Evolutionary conservation across 1,140 invertebrate species (phyloP).

Genomic region (Bombus vancouverensis): DNA sequence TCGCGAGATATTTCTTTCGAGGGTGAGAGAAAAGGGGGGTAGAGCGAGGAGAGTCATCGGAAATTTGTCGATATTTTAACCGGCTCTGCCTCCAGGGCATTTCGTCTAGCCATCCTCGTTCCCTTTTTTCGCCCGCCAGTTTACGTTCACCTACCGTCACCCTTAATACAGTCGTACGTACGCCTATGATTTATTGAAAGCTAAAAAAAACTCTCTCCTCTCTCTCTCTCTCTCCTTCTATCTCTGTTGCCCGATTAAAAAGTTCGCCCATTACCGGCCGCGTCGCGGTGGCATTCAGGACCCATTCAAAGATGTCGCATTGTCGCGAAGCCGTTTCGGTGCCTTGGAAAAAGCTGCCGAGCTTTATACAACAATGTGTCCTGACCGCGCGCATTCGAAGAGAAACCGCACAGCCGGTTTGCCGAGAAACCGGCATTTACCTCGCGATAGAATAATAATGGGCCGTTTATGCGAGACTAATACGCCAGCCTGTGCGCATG

Average conservation of each 20-base stretch:
- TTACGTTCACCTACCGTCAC: constrained; percentile 15
- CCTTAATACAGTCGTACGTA: constrained; percentile 53
- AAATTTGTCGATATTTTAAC: constrained; percentile 61
- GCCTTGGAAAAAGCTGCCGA: constrained; percentile 38
- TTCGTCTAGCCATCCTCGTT: constrained; percentile 38
- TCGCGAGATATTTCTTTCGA: constrained; percentile 40
- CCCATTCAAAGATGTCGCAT: constrained; percentile 68
- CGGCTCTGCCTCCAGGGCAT: constrained; percentile 31
- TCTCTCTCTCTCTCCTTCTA: neutral
- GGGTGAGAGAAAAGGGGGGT: neutral
- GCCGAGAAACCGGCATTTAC: constrained; percentile 35
- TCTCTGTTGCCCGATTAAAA: constrained; percentile 56
- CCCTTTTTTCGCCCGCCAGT: neutral
- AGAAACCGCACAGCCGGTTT: constrained; percentile 12
- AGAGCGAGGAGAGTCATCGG: constrained; percentile 24
- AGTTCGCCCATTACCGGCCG: constrained; percentile 66
- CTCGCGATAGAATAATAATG: constrained; percentile 52
- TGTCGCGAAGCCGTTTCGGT: constrained; percentile 54
- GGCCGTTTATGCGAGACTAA: constrained; percentile 39
- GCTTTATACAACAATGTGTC: constrained; percentile 51
- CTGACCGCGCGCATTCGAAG: constrained; percentile 24
- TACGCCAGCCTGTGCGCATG: neutral
- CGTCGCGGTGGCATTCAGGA: constrained; percentile 53
- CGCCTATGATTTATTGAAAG: constrained; percentile 61
- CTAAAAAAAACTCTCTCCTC: constrained; percentile 8